Evolutionary conservation across 2,888 invertebrate species (phyloP).

Genomic region (Tenthredo livida): DNA sequence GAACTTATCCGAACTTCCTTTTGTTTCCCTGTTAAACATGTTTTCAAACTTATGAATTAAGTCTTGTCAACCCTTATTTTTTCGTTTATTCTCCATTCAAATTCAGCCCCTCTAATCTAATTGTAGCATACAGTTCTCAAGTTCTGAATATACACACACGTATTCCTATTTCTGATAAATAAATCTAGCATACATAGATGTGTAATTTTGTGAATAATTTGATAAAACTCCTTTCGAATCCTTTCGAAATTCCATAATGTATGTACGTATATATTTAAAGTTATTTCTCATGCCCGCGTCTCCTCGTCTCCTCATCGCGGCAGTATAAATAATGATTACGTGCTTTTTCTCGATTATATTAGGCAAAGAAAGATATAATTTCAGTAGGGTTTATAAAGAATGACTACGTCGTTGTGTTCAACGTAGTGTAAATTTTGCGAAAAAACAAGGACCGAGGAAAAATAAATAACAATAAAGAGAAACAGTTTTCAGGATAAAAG

Average conservation of each 20-base stretch:
- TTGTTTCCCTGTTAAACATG: conserved; percentile 3
- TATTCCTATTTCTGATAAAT: neutral
- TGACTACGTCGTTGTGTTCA: neutral
- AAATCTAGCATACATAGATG: no score
- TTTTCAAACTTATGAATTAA: neutral
- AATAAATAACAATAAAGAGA: conserved; percentile 24
- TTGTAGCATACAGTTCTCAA: neutral
- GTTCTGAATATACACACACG: neutral
- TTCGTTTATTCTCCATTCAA: neutral
- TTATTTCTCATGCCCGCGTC: neutral
- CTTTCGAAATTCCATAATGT: neutral
- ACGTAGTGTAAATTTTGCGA: conserved; percentile 7
- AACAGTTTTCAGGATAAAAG: neutral
- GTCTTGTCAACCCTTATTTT: neutral
- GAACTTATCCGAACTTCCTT: conserved; percentile 8
- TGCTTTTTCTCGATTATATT: neutral
- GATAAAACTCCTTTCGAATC: neutral
- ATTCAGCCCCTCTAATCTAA: no score
- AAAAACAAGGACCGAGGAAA: neutral
- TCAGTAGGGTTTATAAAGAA: conserved; percentile 5
- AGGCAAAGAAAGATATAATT: conserved; percentile 15
- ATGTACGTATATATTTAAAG: neutral
- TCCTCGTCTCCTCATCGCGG: neutral
- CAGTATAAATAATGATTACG: neutral
- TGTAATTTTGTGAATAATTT: neutral